These are phyloP conservation scores for Jaculus jaculus DNA, from an alignment of 2,113 vertebrate genomes.

Conservation along the genomic window DNA sequence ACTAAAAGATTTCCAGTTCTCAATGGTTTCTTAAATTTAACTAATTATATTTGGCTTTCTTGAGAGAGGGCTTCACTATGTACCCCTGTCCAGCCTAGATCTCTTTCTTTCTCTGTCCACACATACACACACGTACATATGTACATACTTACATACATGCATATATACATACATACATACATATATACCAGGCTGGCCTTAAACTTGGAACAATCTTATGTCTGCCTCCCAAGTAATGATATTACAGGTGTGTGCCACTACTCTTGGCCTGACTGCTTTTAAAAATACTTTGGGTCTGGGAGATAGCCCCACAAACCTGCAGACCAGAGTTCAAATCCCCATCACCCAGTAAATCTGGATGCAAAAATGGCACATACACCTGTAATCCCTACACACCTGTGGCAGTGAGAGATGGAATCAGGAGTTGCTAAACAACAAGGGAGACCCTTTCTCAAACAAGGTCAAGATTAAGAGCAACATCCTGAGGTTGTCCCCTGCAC, in stretches of 20 bases:
- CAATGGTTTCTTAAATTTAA: not conserved
- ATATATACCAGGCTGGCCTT: not conserved
- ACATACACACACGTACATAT: no score
- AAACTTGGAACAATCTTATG: not conserved
- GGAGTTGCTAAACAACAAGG: no score
- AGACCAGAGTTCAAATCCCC: no score
- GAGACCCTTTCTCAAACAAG: no score
- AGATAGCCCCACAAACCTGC: no score
- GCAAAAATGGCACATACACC: no score
- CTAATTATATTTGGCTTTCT: not conserved
- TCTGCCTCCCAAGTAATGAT: not conserved
- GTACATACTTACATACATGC: not conserved
- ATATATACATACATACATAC: not conserved
- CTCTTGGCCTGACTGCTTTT: not conserved
- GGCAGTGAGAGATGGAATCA: no score
- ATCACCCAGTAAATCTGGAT: no score
- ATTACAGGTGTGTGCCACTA: not conserved
- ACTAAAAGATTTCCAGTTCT: not conserved
- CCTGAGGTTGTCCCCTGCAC: no score
- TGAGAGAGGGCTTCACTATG: not conserved
- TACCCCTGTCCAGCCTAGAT: not conserved
- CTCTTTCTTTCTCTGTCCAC: no score
- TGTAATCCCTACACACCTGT: no score
- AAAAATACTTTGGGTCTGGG: not conserved
- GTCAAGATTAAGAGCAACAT: no score